Percentiles rank a stretch among this genome's conserved stretches.
Conservation (phyloP, 1,140 invertebrate species). For the Aphelinus certus region DNA sequence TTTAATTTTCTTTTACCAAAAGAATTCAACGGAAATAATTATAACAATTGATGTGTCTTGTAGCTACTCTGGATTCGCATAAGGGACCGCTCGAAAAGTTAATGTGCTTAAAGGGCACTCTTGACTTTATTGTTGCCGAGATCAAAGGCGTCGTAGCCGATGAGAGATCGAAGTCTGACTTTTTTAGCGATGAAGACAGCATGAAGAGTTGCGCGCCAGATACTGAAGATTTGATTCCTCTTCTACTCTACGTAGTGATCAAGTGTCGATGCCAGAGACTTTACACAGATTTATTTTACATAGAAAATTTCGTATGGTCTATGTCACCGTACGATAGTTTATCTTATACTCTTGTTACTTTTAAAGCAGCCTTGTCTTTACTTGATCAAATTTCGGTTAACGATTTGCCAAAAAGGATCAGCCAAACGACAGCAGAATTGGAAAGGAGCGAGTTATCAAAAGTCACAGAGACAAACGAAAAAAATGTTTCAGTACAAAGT, state of each 20-base stretch:
- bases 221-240: constrained; percentile 48
- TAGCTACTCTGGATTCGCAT: constrained; percentile 45
- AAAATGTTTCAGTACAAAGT: too few species aligned
- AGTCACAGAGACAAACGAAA: too few species aligned
- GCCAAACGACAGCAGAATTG: constrained; percentile 1
- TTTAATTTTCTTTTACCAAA: background rate
- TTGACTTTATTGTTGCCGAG: constrained; percentile 53
- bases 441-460: background rate
- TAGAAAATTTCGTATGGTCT: constrained; percentile 52
- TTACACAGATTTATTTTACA: constrained; percentile 52
- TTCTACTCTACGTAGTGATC: constrained; percentile 51
- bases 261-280: constrained; percentile 49
- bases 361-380: constrained; percentile 42
- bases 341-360: constrained; percentile 45
- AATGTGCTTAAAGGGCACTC: constrained; percentile 48
- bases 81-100: constrained; percentile 53
- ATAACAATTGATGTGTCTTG: background rate
- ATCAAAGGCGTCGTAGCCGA: constrained; percentile 52
- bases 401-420: constrained; percentile 14
- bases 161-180: constrained; percentile 43
- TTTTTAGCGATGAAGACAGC: constrained; percentile 36
- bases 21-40: background rate
- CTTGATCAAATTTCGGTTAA: constrained; percentile 36
- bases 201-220: constrained; percentile 34
- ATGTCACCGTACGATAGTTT: constrained; percentile 44